phyloP scores from a whole-genome alignment of 2,888 invertebrate genomes.

The Trachelus troglodyta region DNA sequence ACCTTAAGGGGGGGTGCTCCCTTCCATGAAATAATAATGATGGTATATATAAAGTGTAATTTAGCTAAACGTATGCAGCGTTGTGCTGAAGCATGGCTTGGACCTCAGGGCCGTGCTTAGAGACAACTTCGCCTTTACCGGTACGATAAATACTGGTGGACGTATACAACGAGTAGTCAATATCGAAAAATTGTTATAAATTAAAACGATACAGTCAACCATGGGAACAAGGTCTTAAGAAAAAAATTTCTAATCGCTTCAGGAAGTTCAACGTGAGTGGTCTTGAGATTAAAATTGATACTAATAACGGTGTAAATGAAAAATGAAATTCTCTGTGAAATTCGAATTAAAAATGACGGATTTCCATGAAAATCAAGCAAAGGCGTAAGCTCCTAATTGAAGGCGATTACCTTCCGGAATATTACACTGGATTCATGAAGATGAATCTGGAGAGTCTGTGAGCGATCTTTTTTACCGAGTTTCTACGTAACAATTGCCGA shows the following conservation, averaged over 20 bases:
- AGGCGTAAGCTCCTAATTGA: not conserved
- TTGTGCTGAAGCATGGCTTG: slow-evolving; percentile 50
- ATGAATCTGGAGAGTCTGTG: not conserved
- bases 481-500: not conserved
- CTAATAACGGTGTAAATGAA: not conserved
- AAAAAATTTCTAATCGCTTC: not conserved
- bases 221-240: not conserved
- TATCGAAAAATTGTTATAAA: not conserved
- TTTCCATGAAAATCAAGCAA: not conserved
- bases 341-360: not conserved
- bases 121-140: not conserved
- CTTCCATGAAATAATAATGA: slow-evolving; percentile 59
- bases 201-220: not conserved
- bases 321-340: not conserved
- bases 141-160: not conserved
- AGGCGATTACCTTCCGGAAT: not conserved
- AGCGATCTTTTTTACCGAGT: not conserved
- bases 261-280: not conserved
- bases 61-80: slow-evolving; percentile 62
- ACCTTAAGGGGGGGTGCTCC: slow-evolving; percentile 45
- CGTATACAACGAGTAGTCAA: not conserved
- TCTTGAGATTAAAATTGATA: not conserved
- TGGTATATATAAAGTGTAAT: slow-evolving; percentile 62
- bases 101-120: slow-evolving; percentile 50
- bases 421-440: not conserved